A percentile compares a stretch with the other conserved stretches of the same genome.
These are phyloP conservation scores for Charaxes varanes DNA, from an alignment of 1,140 invertebrate genomes.

Conservation along the genomic window DNA sequence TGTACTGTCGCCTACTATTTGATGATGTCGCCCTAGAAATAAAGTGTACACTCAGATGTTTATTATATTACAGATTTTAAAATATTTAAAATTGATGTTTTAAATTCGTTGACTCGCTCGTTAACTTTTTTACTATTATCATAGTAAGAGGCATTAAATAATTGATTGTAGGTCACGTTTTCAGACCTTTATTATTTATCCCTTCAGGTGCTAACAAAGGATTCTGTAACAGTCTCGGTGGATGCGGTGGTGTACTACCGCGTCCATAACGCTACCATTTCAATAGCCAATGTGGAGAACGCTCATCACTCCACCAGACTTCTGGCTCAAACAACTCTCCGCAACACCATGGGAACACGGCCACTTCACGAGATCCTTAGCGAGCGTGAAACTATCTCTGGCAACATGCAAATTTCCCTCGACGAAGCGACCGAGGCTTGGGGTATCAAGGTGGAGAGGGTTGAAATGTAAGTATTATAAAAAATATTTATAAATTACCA, in stretches of 20 bases:
- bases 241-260: constrained; percentile 96
- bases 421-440: constrained; percentile 96
- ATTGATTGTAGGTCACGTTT: no score
- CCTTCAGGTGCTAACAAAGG: constrained; percentile 90
- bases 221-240: constrained; percentile 95
- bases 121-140: no score
- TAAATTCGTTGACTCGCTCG: no score
- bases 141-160: no score
- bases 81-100: no score
- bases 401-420: constrained; percentile 87
- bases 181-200: no score
- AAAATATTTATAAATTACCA: no score
- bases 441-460: constrained; percentile 97
- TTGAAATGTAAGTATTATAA: constrained; percentile 91
- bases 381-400: constrained; percentile 94
- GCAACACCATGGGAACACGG: constrained; percentile 96
- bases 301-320: constrained; percentile 93
- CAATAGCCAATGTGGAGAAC: constrained; percentile 97
- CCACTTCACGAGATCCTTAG: constrained; percentile 96
- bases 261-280: constrained; percentile 95
- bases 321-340: constrained; percentile 91
- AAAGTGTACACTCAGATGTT: no score
- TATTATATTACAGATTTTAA: no score
- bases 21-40: no score
- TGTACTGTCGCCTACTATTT: no score